A percentile compares a stretch with the other conserved stretches of the same genome.
These are phyloP conservation scores for Harpagifer antarcticus DNA, from an alignment of 2,797 vertebrate genomes.

Conservation along the genomic window DNA sequence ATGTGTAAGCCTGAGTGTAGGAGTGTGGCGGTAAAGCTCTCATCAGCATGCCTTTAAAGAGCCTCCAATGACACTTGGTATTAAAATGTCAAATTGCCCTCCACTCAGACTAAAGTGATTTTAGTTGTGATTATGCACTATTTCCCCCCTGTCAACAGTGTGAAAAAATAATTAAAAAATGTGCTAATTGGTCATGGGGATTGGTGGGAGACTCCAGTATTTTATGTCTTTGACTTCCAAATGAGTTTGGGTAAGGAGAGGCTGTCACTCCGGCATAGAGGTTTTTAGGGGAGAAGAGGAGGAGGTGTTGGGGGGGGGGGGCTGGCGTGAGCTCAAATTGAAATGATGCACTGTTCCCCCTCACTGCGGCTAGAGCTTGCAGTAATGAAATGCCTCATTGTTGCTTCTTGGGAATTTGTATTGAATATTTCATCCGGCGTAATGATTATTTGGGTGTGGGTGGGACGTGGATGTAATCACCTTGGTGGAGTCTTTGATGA, in stretches of 20 bases:
- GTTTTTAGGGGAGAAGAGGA: constrained; percentile 50
- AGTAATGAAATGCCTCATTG: constrained; percentile 87
- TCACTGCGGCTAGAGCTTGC: constrained; percentile 77
- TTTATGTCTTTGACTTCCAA: constrained; percentile 82
- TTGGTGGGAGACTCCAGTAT: constrained; percentile 79
- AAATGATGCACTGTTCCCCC: constrained; percentile 83
- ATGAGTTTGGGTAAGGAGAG: constrained; percentile 80
- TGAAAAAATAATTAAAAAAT: constrained; percentile 68
- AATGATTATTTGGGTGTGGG: constrained; percentile 86
- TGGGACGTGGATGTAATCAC: constrained; percentile 80
- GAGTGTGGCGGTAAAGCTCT: constrained; percentile 36
- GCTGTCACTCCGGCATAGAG: constrained; percentile 74
- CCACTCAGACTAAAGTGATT: constrained; percentile 76
- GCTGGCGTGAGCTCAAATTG: constrained; percentile 82
- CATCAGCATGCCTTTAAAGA: constrained; percentile 67
- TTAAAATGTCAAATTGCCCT: constrained; percentile 79
- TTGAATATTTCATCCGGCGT: constrained; percentile 82
- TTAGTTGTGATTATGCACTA: constrained; percentile 79
- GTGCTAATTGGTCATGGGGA: constrained; percentile 82
- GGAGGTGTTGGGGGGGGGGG: neutral
- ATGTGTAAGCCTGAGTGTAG: constrained; percentile 15
- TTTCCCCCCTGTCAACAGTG: constrained; percentile 66
- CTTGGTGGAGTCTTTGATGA: constrained; percentile 81
- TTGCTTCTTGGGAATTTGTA: constrained; percentile 85
- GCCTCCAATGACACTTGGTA: constrained; percentile 70